Percentiles rank a stretch among this genome's conserved stretches.
Evolutionary conservation across 2,797 vertebrate species (phyloP).

Genomic region (Melanotaenia pygmaea): DNA sequence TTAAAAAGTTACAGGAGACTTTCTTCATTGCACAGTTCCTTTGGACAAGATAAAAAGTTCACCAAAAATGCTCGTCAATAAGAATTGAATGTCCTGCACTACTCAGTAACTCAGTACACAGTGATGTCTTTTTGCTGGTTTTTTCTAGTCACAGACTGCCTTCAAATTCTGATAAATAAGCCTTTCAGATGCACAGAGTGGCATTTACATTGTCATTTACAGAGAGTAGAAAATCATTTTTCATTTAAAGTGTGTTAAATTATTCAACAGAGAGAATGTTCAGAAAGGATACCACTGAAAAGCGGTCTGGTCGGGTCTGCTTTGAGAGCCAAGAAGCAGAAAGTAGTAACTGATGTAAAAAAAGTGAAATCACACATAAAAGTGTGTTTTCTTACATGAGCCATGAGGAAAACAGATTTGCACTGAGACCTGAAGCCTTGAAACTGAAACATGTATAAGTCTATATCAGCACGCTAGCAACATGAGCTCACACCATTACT

Average conservation of each 20-base stretch:
- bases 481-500: constrained; percentile 29
- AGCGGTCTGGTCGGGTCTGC: constrained; percentile 68
- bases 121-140: constrained; percentile 31
- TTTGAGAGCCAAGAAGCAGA: constrained; percentile 46
- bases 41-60: constrained; percentile 57
- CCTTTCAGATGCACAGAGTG: constrained; percentile 54
- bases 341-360: constrained; percentile 27
- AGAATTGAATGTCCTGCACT: constrained; percentile 33
- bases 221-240: constrained; percentile 72
- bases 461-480: constrained; percentile 26
- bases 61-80: constrained; percentile 53
- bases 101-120: constrained; percentile 14
- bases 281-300: constrained; percentile 53
- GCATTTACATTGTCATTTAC: constrained; percentile 79
- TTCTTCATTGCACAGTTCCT: constrained; percentile 34
- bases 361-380: constrained; percentile 46
- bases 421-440: constrained; percentile 29
- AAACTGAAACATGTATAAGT: constrained; percentile 29
- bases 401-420: constrained; percentile 37
- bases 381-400: constrained; percentile 11
- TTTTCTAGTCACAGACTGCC: constrained; percentile 25
- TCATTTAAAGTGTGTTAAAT: constrained; percentile 73
- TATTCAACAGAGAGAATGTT: constrained; percentile 67
- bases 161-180: constrained; percentile 54
- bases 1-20: constrained; percentile 66